These are phyloP conservation scores for Enteromius mattozi DNA, from an alignment of 2,797 vertebrate species.

Conservation along the genomic window DNA sequence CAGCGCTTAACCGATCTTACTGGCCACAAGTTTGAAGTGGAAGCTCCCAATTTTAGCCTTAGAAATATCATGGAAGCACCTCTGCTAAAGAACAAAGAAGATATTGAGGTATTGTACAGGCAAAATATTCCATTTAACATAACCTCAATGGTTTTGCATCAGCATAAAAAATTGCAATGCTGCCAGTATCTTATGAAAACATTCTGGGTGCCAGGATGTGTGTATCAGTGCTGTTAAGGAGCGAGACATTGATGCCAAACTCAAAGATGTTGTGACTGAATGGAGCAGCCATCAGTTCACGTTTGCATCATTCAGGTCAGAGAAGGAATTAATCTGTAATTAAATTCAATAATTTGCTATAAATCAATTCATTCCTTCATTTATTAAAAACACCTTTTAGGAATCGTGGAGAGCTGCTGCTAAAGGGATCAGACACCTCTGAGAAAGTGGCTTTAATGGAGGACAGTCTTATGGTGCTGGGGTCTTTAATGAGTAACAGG, in stretches of 20 bases:
- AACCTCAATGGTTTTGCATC: no score
- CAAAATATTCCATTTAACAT: neutral
- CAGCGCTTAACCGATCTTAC: conserved; percentile 79
- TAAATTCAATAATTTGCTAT: neutral
- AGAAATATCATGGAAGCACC: conserved; percentile 81
- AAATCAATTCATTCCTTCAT: neutral
- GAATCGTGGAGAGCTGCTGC: conserved; percentile 83
- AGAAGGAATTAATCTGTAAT: neutral
- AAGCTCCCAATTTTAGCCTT: conserved; percentile 79
- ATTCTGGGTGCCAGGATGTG: conserved; percentile 75
- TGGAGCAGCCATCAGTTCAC: conserved; percentile 80
- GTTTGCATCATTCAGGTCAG: conserved; percentile 67
- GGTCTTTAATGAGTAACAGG: conserved; percentile 86
- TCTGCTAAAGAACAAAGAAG: conserved; percentile 82
- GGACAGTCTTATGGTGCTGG: conserved; percentile 85
- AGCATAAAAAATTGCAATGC: neutral
- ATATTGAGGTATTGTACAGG: conserved; percentile 80
- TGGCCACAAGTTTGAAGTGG: conserved; percentile 79
- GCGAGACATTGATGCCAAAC: conserved; percentile 85
- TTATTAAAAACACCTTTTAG: conserved; percentile 67
- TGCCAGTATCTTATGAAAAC: conserved; percentile 24
- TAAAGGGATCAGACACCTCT: conserved; percentile 79
- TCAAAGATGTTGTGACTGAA: conserved; percentile 80
- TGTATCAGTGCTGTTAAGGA: conserved; percentile 87
- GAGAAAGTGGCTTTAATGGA: conserved; percentile 85